Conservation (phyloP, 1,140 invertebrate genomes). For the Ruditapes philippinarum region DNA sequence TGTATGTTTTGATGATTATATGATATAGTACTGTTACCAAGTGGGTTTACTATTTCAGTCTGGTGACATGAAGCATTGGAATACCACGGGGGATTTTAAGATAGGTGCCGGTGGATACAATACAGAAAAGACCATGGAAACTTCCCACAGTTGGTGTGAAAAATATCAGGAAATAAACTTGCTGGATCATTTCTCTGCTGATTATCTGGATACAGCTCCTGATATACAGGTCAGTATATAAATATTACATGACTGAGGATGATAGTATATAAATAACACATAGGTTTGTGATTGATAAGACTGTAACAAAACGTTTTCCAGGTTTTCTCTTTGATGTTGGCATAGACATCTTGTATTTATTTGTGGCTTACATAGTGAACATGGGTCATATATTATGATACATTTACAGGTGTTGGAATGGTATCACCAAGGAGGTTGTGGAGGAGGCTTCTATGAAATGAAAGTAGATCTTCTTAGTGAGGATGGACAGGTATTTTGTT, state of each 20-base stretch:
- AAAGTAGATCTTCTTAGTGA: slow-evolving; percentile 59
- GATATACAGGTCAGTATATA: slow-evolving; percentile 77
- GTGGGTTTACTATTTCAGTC: not conserved
- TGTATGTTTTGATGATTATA: no score
- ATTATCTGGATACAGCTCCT: slow-evolving; percentile 76
- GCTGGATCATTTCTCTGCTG: slow-evolving; percentile 66
- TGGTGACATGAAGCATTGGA: slow-evolving; percentile 75
- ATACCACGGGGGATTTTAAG: slow-evolving; percentile 68
- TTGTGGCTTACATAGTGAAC: no score
- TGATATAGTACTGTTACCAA: no score
- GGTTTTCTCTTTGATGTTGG: no score
- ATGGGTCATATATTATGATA: no score
- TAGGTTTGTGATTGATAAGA: no score
- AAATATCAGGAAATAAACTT: slow-evolving; percentile 78
- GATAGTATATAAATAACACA: no score
- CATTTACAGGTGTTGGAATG: slow-evolving; percentile 71
- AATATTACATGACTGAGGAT: not conserved
- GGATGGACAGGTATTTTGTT: slow-evolving; percentile 73
- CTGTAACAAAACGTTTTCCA: no score
- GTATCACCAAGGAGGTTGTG: slow-evolving; percentile 74
- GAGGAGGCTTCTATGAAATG: slow-evolving; percentile 75
- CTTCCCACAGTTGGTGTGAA: slow-evolving; percentile 76
- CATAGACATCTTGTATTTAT: no score
- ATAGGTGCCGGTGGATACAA: slow-evolving; percentile 73
- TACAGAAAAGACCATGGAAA: slow-evolving; percentile 74